Percentiles rank a stretch among this genome's conserved stretches.
Conservation (phyloP, 2,797 vertebrate genomes). For the Labroides dimidiatus region DNA sequence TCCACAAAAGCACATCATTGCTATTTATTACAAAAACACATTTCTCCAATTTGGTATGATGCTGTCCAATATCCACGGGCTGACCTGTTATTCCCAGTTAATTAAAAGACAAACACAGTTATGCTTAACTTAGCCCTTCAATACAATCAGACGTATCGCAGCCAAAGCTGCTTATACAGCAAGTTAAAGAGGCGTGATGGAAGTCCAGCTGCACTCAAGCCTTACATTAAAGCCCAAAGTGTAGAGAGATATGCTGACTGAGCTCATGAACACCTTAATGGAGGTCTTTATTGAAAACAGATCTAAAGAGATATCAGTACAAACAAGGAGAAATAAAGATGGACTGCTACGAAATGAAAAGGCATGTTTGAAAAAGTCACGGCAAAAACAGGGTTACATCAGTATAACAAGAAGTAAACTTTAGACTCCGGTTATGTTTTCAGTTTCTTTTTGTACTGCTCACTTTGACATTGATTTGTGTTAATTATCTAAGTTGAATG, state of each 20-base stretch:
- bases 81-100: constrained; percentile 66
- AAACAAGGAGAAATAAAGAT: background rate
- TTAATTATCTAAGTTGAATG: background rate
- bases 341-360: background rate
- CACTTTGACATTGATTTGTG: background rate
- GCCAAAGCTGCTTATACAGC: constrained; percentile 22
- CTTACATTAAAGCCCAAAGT: constrained; percentile 1
- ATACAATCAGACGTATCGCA: constrained; percentile 32
- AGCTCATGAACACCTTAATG: background rate
- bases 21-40: constrained; percentile 76
- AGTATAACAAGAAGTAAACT: background rate
- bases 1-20: constrained; percentile 77
- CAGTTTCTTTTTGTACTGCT: background rate
- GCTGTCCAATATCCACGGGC: constrained; percentile 56
- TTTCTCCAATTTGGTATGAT: constrained; percentile 62
- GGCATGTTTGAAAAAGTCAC: too few relatives aligned
- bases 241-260: constrained; percentile 8
- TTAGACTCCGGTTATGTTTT: background rate
- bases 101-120: constrained; percentile 64
- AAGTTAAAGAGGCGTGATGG: constrained; percentile 32
- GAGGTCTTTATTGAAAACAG: background rate
- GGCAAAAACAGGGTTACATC: too few relatives aligned
- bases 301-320: background rate
- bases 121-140: constrained; percentile 38
- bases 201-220: constrained; percentile 14